phyloP scores from a whole-genome alignment of 2,888 invertebrate genomes.

The Hirtodrosophila cameraria region DNA sequence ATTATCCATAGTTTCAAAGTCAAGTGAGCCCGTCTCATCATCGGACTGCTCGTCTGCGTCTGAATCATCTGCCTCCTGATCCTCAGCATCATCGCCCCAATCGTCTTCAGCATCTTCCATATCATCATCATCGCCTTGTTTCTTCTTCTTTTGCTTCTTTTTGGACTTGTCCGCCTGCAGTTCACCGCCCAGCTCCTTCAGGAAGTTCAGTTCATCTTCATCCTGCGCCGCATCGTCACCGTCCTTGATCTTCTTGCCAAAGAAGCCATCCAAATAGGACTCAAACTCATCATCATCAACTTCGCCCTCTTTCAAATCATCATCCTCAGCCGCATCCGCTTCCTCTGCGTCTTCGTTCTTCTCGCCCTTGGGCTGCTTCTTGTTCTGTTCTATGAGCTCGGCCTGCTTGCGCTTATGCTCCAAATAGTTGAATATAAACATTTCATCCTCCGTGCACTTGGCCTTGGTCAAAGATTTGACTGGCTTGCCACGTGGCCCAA shows the following conservation, averaged over 20 bases:
- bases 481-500: constrained; percentile 89
- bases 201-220: constrained; percentile 87
- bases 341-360: too few relatives aligned
- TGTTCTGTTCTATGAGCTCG: constrained; percentile 36
- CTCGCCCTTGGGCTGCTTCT: constrained; percentile 80
- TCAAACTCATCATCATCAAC: constrained; percentile 87
- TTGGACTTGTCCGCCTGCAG: constrained; percentile 66
- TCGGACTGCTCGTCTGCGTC: constrained; percentile 81
- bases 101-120: constrained; percentile 81
- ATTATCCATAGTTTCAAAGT: constrained; percentile 60
- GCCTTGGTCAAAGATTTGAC: constrained; percentile 89
- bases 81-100: constrained; percentile 80
- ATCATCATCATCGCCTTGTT: constrained; percentile 82
- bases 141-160: constrained; percentile 72
- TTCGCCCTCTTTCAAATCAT: constrained; percentile 88
- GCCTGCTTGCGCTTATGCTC: constrained; percentile 84
- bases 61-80: constrained; percentile 70
- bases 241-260: constrained; percentile 84
- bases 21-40: constrained; percentile 78
- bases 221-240: constrained; percentile 86
- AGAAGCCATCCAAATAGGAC: constrained; percentile 84
- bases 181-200: constrained; percentile 87
- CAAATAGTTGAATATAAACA: constrained; percentile 86
- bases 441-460: constrained; percentile 95
- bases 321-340: constrained; percentile 79